Evolutionary conservation across 2,888 invertebrate species (phyloP).

Genomic region (Agrenia bidenticulata): DNA sequence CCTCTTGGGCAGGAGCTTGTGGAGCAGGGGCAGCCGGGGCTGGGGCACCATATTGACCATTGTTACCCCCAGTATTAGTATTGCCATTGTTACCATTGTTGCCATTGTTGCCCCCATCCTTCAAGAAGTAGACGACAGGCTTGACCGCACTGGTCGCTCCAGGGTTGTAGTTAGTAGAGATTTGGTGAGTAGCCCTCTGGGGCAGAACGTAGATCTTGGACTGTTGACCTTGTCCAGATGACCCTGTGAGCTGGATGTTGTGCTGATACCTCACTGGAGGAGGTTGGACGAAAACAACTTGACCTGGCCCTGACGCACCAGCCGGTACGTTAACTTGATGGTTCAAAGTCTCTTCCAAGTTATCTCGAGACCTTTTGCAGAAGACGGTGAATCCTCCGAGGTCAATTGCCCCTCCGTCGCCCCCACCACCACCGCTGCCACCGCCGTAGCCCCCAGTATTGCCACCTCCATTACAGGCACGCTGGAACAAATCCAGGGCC

Average conservation of each 20-base stretch:
- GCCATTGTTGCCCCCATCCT: too few relatives aligned
- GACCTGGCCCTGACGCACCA: conserved; percentile 8
- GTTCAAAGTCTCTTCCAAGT: conserved; percentile 20
- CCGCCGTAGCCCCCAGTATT: conserved; percentile 1
- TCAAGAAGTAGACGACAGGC: conserved; percentile 35
- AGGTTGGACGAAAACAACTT: conserved; percentile 31
- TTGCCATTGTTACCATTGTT: too few relatives aligned
- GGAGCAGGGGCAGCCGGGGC: too few relatives aligned
- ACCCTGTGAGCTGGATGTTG: conserved; percentile 26
- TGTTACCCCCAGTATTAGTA: too few relatives aligned
- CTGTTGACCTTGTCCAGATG: conserved; percentile 24
- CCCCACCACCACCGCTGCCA: conserved; percentile 7
- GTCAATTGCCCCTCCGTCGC: conserved; percentile 18
- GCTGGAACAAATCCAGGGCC: conserved; percentile 25
- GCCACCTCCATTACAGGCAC: conserved; percentile 18
- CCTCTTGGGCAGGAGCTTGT: too few relatives aligned
- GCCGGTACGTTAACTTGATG: conserved; percentile 23
- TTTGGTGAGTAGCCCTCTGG: conserved; percentile 25
- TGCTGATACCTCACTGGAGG: conserved; percentile 32
- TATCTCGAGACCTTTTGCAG: conserved; percentile 31
- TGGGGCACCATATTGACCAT: too few relatives aligned
- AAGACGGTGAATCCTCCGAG: conserved; percentile 25
- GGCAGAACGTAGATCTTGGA: conserved; percentile 37
- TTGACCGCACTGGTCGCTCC: conserved; percentile 20
- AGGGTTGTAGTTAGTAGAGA: conserved; percentile 7